Evolutionary conservation across 1,140 invertebrate genomes (phyloP), one percentile per base, ranked within the genome.

Genomic region (Pseudomyrmex gracilis): DNA sequence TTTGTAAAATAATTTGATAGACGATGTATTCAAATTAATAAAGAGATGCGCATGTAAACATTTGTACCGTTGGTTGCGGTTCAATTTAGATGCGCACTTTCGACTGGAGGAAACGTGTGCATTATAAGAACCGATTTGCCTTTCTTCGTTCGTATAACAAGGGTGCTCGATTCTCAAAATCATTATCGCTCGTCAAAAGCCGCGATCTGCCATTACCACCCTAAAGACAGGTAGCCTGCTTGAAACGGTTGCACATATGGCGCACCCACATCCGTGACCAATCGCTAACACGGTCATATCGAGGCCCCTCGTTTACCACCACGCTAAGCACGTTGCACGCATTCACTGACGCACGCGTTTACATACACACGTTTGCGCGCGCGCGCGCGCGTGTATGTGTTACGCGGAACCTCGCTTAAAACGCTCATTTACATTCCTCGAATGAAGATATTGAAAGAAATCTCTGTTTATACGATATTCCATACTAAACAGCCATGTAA

Each of bases 221-320:
- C 66, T 70, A 80, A 80, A 80, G 76, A 80, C 76, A 80, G 76
- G 76, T 80, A 80, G 76, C 76, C 53, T 49, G 53, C 64, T 80
- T 80, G 66, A 80, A 70, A 80, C 76, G 76, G 76, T 78, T 53
- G 76, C 76, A 70, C 76, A 80, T 80, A 80, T 71, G 76, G 76
- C 45, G 66, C 76, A 80, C 76, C 76, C 76, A 80, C 76, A 80
- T 20, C 76, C 66, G 76, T 80, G 66, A 60, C 76, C 76, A 80
- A 80, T 80, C 76, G 76, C 66, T 80, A 80, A 71, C 76, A 80
- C 76, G 76, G 53, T 80, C 76, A 71, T 80, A 80, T 80, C 66
- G 76, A 53, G 57, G 58, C 15, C 43, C 60, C 51, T 80, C 66
- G 76, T 80, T 80, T 66, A 71, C 43, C 63, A 17, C 60, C 51